Percentiles rank a stretch among this genome's conserved stretches.
Conservation (phyloP, 2,797 vertebrate genomes). For the Hozukius guyotensis region DNA sequence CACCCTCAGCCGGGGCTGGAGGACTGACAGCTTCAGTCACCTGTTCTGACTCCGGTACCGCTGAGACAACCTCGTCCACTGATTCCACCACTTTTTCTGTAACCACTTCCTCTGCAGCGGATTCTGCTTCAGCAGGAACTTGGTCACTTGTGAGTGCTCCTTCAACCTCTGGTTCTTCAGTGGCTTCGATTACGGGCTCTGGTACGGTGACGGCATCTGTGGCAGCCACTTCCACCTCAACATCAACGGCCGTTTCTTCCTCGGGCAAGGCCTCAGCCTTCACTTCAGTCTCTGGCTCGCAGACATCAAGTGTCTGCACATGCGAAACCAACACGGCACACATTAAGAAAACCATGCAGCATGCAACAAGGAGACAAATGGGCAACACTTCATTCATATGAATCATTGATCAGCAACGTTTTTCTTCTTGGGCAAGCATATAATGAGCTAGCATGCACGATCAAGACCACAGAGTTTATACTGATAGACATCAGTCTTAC, state of each 20-base stretch:
- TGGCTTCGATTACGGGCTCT: neutral
- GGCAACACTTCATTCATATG: neutral
- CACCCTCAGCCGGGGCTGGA: conserved; percentile 6
- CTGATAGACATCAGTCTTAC: conserved; percentile 16
- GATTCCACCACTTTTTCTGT: conserved; percentile 13
- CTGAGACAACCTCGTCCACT: conserved; percentile 7
- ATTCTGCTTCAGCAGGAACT: conserved; percentile 15
- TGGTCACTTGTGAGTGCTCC: neutral
- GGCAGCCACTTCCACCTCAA: neutral
- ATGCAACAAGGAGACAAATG: neutral
- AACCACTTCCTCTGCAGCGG: neutral
- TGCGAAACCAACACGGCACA: conserved; percentile 46
- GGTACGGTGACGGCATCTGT: neutral
- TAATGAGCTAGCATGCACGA: neutral
- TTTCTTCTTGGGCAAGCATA: neutral
- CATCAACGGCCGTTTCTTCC: neutral
- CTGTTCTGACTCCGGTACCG: conserved; percentile 11
- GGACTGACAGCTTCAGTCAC: neutral
- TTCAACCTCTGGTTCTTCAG: conserved; percentile 17
- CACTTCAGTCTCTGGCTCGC: conserved; percentile 26
- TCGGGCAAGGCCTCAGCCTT: conserved; percentile 12
- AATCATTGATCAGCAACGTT: neutral
- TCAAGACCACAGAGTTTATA: neutral
- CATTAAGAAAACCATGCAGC: conserved; percentile 32
- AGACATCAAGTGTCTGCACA: conserved; percentile 54